Base-by-base conservation (phyloP, 1,140 invertebrate genomes). In the Aphaenogaster floridana region DNA sequence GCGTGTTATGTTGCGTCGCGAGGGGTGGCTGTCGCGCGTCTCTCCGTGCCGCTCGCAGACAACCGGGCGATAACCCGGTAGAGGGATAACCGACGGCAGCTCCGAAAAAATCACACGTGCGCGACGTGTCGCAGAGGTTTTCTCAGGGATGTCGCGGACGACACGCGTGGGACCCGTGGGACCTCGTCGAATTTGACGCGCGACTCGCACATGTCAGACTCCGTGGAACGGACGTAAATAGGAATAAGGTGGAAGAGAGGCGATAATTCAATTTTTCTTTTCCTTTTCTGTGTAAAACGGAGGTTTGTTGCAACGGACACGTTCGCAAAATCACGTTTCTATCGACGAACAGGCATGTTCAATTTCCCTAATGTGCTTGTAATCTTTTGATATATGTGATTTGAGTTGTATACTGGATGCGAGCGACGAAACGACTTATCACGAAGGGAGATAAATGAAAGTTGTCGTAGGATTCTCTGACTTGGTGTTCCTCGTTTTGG, bases 1-100 rank as follows among this genome's bases (percentile, higher is more conserved):
- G 87, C 36, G 91, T 78, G 85, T 89, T 68, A 48, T 66, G 63
- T 63, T 81, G 59, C 61, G 61, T 86, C 78, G 77, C 77, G 74
- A 76, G 63, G 42, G 34, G 63, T 83, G 85, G 71, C 72, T 74
- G 17, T 79, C 84, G 80, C 50, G 86, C 88, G 81, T 80, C 76
- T 90, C 68, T 50, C 39, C 28, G 80, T 59, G 68, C 61, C 57
- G 71, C 42, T 45, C 34, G 11, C 45, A 6, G 48, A 36, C 42
- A 8, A 34, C 3, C 59, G 9, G 34, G 48, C 34, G 21, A 63
- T 34, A 59, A 50, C 3, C 59, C 34, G 52, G 6, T 5, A 15
- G 36, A 57, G 39, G 28, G 45, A 50, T 36, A 21, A 76, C 4
- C 39, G 50, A 52, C 28, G 69, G 36, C 66, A 17, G 13, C 78